Conservation (phyloP, 2,888 invertebrate species). For the Cordilura impudica region DNA sequence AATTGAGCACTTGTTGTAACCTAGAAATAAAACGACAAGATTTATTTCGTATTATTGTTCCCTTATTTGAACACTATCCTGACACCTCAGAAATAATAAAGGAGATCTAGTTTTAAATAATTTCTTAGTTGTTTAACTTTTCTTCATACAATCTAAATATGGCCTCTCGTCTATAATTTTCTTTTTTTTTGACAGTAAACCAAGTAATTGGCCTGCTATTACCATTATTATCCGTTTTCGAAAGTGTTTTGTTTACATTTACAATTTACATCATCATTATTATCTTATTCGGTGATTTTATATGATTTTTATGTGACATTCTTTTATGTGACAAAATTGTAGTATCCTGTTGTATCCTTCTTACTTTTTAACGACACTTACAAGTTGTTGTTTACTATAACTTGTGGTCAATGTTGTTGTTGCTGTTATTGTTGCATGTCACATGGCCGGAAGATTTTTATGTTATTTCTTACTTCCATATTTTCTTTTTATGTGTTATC, state of each 20-base stretch:
- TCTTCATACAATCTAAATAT: no score
- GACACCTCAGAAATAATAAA: no score
- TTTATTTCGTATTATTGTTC: no score
- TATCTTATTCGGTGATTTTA: not conserved
- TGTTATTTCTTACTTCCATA: constrained; percentile 34
- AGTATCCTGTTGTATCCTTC: constrained; percentile 19
- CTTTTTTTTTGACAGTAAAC: no score
- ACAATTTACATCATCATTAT: not conserved
- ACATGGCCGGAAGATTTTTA: constrained; percentile 41
- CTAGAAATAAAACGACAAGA: no score
- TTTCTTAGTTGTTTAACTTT: no score
- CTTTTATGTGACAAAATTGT: constrained; percentile 39
- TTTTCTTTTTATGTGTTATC: constrained; percentile 31
- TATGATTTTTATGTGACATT: constrained; percentile 21
- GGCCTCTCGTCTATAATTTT: no score
- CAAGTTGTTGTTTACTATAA: constrained; percentile 16
- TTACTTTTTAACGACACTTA: constrained; percentile 38
- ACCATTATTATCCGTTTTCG: no score
- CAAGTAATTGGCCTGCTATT: no score
- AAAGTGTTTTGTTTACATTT: constrained; percentile 22
- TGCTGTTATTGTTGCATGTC: constrained; percentile 28
- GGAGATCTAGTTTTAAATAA: no score
- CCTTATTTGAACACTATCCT: no score
- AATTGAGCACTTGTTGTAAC: no score
- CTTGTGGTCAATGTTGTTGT: constrained; percentile 33